These are phyloP conservation scores for Muscina levida DNA, from an alignment of 2,888 invertebrate genomes.

Conservation along the genomic window DNA sequence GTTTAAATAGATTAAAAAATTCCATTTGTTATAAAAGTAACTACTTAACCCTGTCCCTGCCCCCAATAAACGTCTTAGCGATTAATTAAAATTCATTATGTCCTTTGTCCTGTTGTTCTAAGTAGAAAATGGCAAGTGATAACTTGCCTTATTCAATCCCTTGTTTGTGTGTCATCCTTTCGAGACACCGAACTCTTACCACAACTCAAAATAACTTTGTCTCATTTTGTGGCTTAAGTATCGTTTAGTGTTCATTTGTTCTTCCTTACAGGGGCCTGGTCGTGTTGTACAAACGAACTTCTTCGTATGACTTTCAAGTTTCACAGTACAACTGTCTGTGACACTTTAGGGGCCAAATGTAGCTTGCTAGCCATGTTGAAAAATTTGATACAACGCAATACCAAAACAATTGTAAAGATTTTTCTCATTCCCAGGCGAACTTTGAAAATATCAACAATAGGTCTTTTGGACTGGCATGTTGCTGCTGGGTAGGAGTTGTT, in stretches of 20 bases:
- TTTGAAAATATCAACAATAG: constrained; percentile 36
- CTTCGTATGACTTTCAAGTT: constrained; percentile 27
- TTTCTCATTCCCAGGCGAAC: constrained; percentile 12
- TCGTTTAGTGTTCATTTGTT: constrained; percentile 38
- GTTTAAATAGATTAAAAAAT: not conserved
- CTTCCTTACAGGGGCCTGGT: no score
- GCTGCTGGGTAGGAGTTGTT: constrained; percentile 29
- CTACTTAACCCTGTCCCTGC: not conserved
- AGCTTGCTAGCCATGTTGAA: not conserved
- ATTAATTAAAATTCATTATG: constrained; percentile 18
- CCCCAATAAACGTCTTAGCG: not conserved
- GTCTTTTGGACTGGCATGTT: not conserved
- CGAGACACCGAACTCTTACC: no score
- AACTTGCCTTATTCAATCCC: no score
- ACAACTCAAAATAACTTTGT: constrained; percentile 23
- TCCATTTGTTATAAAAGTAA: not conserved
- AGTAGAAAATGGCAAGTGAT: no score
- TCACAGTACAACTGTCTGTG: not conserved
- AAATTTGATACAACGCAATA: constrained; percentile 4
- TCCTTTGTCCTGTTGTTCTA: not conserved
- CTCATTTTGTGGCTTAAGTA: constrained; percentile 34
- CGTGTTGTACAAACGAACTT: constrained; percentile 28
- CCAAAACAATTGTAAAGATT: constrained; percentile 13
- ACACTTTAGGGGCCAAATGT: constrained; percentile 7
- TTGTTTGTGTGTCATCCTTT: not conserved